Evolutionary conservation across 2,113 vertebrate species (phyloP).

Genomic region (Macrotus californicus): DNA sequence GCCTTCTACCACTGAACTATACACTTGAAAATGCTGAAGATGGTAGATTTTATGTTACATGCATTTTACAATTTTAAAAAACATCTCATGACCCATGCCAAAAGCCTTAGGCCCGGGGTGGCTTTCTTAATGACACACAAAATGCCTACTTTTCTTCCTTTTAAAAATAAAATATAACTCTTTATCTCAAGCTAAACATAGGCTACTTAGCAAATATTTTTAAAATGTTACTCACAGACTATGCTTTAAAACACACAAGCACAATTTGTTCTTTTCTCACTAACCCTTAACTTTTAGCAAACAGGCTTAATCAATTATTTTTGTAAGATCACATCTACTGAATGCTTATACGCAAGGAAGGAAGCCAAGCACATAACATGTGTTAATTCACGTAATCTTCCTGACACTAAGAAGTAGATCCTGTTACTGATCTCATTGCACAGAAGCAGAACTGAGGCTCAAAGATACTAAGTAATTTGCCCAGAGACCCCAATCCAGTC

Average conservation of each 20-base stretch:
- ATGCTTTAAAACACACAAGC: neutral
- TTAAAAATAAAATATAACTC: neutral
- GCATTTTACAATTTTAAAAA: neutral
- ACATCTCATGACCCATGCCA: neutral
- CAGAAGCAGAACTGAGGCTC: neutral
- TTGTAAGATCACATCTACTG: neutral
- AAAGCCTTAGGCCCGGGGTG: neutral
- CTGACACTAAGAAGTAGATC: neutral
- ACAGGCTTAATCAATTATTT: neutral
- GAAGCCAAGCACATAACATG: neutral
- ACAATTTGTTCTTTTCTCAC: neutral
- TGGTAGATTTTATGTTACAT: neutral
- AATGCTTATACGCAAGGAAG: neutral
- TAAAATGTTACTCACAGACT: neutral
- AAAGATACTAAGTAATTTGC: neutral
- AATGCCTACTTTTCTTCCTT: neutral
- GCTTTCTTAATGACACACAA: neutral
- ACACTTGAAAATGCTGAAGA: neutral
- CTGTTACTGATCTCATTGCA: neutral
- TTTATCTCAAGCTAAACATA: conserved; percentile 1
- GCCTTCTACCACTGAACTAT: neutral
- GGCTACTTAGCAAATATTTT: neutral
- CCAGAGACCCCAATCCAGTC: neutral
- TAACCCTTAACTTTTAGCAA: neutral
- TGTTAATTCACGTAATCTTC: neutral